phyloP scores from a whole-genome alignment of 1,140 invertebrate species.

The Holcopasites calliopsidis region DNA sequence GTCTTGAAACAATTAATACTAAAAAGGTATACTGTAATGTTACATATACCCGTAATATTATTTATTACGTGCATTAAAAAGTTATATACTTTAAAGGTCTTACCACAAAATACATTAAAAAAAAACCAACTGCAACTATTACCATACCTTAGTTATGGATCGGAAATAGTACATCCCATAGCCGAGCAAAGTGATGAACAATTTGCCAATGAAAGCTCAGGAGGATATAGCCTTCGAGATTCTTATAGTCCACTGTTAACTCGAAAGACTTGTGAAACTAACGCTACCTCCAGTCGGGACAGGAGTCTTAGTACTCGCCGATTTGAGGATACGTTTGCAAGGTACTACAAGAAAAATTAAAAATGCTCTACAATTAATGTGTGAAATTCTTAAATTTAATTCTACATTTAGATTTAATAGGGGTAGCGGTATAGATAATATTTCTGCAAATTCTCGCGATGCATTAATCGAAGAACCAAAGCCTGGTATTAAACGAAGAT shows the following conservation, averaged over 20 bases:
- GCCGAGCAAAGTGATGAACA: conserved; percentile 91
- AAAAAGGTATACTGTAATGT: conserved; percentile 69
- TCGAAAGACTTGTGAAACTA: conserved; percentile 75
- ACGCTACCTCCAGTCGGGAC: conserved; percentile 67
- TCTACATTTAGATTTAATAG: conserved; percentile 68
- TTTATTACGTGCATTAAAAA: conserved; percentile 16
- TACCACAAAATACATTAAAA: conserved; percentile 77
- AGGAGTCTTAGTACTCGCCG: conserved; percentile 69
- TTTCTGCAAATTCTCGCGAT: conserved; percentile 76
- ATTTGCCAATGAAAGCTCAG: conserved; percentile 75
- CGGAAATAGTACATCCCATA: conserved; percentile 90
- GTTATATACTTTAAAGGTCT: conserved; percentile 61
- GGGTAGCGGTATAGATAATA: conserved; percentile 71
- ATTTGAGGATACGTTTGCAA: conserved; percentile 74
- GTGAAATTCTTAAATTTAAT: conserved; percentile 15
- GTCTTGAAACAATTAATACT: conserved; percentile 77
- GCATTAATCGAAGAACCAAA: conserved; percentile 73
- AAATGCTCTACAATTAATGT: not conserved
- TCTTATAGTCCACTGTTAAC: conserved; percentile 84
- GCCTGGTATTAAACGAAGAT: conserved; percentile 68
- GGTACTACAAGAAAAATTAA: conserved; percentile 50
- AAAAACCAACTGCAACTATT: conserved; percentile 78
- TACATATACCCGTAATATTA: not conserved
- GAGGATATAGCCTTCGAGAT: conserved; percentile 78
- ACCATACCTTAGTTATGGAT: conserved; percentile 85